Evolutionary conservation across 2,113 vertebrate genomes (phyloP).

Genomic region (Catharus fuscescens): DNA sequence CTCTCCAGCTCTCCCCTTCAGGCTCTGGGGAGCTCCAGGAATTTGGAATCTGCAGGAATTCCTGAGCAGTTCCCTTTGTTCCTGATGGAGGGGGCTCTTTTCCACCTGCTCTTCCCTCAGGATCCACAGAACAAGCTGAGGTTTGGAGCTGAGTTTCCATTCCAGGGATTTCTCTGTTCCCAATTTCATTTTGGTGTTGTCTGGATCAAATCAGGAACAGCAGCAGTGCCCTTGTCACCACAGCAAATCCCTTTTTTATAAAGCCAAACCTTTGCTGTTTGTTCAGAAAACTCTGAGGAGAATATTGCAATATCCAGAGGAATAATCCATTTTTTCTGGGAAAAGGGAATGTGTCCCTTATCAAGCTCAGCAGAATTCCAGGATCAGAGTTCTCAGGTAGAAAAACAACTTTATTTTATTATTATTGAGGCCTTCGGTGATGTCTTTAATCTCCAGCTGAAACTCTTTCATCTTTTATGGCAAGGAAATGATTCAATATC

Average conservation of each 20-base stretch:
- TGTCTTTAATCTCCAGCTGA: background rate
- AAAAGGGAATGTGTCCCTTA: background rate
- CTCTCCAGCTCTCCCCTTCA: background rate
- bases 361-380: background rate
- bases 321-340: background rate
- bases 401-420: background rate
- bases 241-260: background rate
- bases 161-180: background rate
- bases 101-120: fast-evolving
- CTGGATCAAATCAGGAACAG: background rate
- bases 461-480: background rate
- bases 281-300: background rate
- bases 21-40: background rate
- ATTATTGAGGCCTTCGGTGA: background rate
- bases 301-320: background rate
- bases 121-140: background rate
- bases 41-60: background rate
- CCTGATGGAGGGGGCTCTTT: background rate
- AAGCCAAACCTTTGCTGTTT: background rate
- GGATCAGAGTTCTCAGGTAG: background rate
- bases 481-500: background rate
- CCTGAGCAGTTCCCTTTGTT: background rate
- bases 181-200: background rate
- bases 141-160: background rate
- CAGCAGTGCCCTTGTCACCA: background rate